Base-by-base conservation (phyloP, 2,113 vertebrate genomes). In the Vulpes lagopus region DNA sequence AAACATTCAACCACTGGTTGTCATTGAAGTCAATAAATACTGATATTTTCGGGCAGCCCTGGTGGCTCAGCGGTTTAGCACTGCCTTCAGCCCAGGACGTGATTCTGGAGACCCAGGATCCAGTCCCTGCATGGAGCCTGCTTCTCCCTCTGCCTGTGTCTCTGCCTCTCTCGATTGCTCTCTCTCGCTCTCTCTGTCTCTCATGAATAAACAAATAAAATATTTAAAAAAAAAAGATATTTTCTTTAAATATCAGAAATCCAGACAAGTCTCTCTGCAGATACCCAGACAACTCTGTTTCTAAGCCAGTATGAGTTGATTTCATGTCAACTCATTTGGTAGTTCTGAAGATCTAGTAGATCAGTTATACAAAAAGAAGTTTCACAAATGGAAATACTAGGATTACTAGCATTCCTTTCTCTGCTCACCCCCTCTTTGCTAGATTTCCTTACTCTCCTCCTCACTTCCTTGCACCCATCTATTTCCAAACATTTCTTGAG, bases 401-500 rank as follows among this genome's bases (percentile, higher is more conserved):
- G 78, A 64, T 85, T n/a, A 43, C 12, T 8, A 14, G 12, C 73
- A 49, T 76, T 19, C 15, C 22, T 32, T 90, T 25, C 51, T 27
- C 74, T 30, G 43, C 43, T 76, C 25, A 27, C n/a, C 20, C 27
- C 51, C 43, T 9, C 11, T 38, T 32, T 80, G 20, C 16, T 53
- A n/a, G 15, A 35, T 57, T 92, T 65, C 38, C n/a, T 89, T 20
- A 7, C 20, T 80, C 19, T 80, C 38, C 32, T 32, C 32, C 23
- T 65, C 20, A 12, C 32, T 78, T 71, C 35, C 3, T 0, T 88
- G 32, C 6, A 35, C 12, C 23, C 9, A 57, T 19, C 27, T 15
- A n/a, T 93, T 78, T 74, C 49, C 85, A 93, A 57, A 90, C 23
- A 90, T 80, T 95, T 90, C 27, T 62, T 67, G 49, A 79, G 74